Percentiles rank a stretch among this genome's conserved stretches.
These are phyloP conservation scores for Setipinna tenuifilis DNA, from an alignment of 2,797 vertebrate genomes.

Conservation along the genomic window DNA sequence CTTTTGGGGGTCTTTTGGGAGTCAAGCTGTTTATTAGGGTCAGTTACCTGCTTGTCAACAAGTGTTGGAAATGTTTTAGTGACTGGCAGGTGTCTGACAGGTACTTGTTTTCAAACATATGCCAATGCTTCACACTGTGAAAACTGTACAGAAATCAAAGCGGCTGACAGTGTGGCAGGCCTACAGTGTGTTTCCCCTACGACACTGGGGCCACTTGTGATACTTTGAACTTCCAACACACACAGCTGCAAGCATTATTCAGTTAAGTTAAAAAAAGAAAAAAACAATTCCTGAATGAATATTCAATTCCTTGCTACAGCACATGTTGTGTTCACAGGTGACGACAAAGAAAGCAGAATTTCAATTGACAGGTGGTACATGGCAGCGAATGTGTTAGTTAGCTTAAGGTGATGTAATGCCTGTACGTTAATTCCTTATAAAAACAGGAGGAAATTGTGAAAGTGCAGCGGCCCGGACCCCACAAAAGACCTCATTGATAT, in stretches of 20 bases:
- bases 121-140: not conserved
- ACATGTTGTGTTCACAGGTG: not conserved
- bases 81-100: conserved; percentile 31
- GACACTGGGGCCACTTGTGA: not conserved
- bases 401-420: conserved; percentile 41
- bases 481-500: conserved; percentile 52
- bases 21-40: not conserved
- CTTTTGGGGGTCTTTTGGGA: not conserved
- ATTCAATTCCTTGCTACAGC: not conserved
- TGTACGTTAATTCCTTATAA: not conserved
- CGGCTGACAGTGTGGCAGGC: not conserved
- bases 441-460: conserved; percentile 3
- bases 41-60: not conserved
- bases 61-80: not conserved
- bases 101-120: not conserved
- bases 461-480: not conserved
- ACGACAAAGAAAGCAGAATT: not conserved
- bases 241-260: not conserved
- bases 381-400: conserved; percentile 49
- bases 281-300: conserved; percentile 10
- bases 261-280: not conserved
- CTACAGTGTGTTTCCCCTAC: not conserved
- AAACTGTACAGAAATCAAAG: not conserved
- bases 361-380: not conserved
- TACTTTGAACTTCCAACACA: not conserved